Base-by-base conservation (phyloP, 35 echinoderm and acorn worm genomes). In the Lytechinus pictus region DNA sequence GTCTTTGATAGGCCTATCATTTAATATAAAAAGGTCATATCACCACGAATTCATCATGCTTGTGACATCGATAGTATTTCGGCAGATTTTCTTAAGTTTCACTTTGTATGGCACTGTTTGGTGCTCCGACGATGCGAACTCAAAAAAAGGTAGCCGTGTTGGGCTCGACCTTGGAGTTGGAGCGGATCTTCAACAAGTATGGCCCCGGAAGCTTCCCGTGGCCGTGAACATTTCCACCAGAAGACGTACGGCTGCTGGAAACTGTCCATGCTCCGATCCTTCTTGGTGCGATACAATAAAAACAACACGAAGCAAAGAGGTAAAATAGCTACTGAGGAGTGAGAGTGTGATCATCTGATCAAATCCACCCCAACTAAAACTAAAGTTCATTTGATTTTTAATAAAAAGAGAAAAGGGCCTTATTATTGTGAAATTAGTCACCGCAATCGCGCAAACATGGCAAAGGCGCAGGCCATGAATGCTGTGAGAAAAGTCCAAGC, bases 221-320 rank as follows among this genome's bases (percentile, higher is more conserved):
- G 2, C 66, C 66, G 4, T 24, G 19, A 0, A 24, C 66, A 27
- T 79, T n/a, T 19, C 66, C 4, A 24, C 66, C 4, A 79, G 19
- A 14, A 79, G 66, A 79, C 66, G 66, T 4, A 8, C 4, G 16
- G 16, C 66, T 24, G 16, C 66, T 3, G 27, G 10, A 9, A 54
- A 16, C 27, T 97, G 97, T 56, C 97, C 97, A 1, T 97, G 97
- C 54, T 52, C 95, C 0, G 94, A 97, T 51, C 87, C 94, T 5
- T 28, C 86, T 1, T 54, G 61, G 13, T 97, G 97, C 90, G 92
- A 96, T 8, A 94, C 95, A 5, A 95, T 97, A 11, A 93, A 87
- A 52, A 92, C 94, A 44, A 93, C 86, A 19, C 94, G 94, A 54
- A 27, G 61, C 8, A 97, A 96, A 96, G 97, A 97, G 94, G 97